A percentile compares a stretch with the other conserved stretches of the same genome.
These are phyloP conservation scores for Syngnathus scovelli DNA, from an alignment of 2,113 vertebrate species.

Conservation along the genomic window DNA sequence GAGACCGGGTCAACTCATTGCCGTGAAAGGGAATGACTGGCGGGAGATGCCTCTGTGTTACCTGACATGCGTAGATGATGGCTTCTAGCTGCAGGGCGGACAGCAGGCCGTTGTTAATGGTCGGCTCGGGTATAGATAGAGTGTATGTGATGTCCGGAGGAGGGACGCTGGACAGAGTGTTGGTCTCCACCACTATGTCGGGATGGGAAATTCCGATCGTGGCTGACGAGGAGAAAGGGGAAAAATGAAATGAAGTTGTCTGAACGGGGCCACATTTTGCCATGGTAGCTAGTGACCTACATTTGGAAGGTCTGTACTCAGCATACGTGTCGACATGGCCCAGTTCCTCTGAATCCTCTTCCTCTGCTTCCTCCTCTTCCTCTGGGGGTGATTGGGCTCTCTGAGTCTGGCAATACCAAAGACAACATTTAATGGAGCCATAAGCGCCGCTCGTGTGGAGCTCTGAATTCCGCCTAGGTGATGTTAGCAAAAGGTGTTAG, in stretches of 20 bases:
- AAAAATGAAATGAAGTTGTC: background rate
- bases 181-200: slow-evolving; percentile 95
- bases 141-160: slow-evolving; percentile 90
- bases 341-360: slow-evolving; percentile 88
- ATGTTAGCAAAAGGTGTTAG: slow-evolving; percentile 5
- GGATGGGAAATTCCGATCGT: slow-evolving; percentile 92
- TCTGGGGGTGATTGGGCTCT: slow-evolving; percentile 75
- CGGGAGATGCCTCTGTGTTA: slow-evolving; percentile 39
- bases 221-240: slow-evolving; percentile 62
- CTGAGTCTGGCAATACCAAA: slow-evolving; percentile 35
- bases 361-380: slow-evolving; percentile 89
- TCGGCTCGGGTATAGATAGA: slow-evolving; percentile 75
- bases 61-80: slow-evolving; percentile 95
- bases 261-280: slow-evolving; percentile 1
- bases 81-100: slow-evolving; percentile 96
- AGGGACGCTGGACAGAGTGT: slow-evolving; percentile 93
- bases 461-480: slow-evolving; percentile 8
- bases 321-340: slow-evolving; percentile 95
- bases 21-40: background rate
- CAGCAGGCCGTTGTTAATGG: slow-evolving; percentile 73
- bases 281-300: slow-evolving; percentile 60
- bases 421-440: background rate
- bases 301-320: slow-evolving; percentile 92
- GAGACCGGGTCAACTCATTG: background rate
- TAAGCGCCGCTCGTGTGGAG: background rate